A percentile compares a stretch with the other conserved stretches of the same genome.
Evolutionary conservation across 2,113 vertebrate genomes (phyloP).

Genomic region (Oreochromis spilurus): DNA sequence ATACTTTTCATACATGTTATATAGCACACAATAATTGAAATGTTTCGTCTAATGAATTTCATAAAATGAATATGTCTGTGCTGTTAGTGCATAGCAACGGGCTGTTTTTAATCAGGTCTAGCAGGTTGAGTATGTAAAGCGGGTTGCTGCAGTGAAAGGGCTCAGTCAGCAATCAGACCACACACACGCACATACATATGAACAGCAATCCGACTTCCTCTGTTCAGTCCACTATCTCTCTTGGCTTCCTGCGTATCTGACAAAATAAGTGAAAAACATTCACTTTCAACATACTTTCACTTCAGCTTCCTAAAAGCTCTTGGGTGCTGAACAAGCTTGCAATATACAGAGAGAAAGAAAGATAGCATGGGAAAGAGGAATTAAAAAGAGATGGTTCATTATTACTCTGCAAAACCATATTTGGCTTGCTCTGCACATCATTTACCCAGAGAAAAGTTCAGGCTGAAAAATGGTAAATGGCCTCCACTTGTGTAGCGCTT

Average conservation of each 20-base stretch:
- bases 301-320: conserved; percentile 56
- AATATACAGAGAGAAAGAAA: neutral
- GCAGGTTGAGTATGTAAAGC: conserved; percentile 32
- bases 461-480: neutral
- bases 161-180: conserved; percentile 56
- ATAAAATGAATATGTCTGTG: neutral
- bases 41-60: neutral
- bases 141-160: conserved; percentile 24
- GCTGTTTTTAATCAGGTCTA: conserved; percentile 34
- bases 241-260: conserved; percentile 60
- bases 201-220: conserved; percentile 62
- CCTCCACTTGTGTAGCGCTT: neutral
- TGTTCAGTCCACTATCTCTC: conserved; percentile 50
- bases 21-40: neutral
- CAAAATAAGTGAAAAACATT: conserved; percentile 55
- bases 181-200: conserved; percentile 32
- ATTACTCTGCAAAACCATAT: neutral
- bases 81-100: neutral
- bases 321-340: neutral
- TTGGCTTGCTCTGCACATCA: neutral
- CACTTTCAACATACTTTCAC: conserved; percentile 78
- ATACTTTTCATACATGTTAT: neutral
- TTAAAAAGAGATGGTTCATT: neutral
- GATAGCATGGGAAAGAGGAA: conserved; percentile 7
- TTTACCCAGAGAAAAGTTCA: neutral